Conservation (phyloP, 2,797 vertebrate genomes). For the Todus mexicanus region DNA sequence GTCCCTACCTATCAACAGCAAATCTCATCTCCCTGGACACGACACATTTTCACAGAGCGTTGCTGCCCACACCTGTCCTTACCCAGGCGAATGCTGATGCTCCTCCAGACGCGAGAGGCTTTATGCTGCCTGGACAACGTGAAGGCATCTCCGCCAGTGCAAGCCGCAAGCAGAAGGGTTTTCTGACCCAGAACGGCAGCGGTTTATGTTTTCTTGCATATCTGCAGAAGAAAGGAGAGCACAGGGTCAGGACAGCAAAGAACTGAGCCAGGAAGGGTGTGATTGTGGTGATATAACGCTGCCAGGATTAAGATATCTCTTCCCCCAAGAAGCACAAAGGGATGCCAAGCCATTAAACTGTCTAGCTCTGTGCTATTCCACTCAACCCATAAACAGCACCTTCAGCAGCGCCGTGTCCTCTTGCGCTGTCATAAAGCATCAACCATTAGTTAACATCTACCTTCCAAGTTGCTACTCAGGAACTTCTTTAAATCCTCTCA, state of each 20-base stretch:
- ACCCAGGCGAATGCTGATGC: not conserved
- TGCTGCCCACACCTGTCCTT: not conserved
- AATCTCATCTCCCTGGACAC: not conserved
- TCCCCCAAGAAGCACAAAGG: not conserved
- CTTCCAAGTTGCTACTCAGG: not conserved
- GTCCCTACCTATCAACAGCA: not conserved
- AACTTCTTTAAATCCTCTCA: not conserved
- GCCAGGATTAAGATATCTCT: not conserved
- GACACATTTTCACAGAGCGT: not conserved
- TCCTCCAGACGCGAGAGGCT: not conserved
- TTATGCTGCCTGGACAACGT: not conserved
- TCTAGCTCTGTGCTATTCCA: conserved; percentile 4
- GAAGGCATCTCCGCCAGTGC: not conserved
- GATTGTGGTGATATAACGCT: conserved; percentile 4
- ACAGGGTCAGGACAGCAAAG: not conserved
- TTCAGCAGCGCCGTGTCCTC: conserved; percentile 40
- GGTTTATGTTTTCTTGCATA: not conserved
- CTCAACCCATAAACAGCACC: conserved; percentile 41
- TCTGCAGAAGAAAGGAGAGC: not conserved
- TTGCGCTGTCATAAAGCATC: conserved; percentile 35
- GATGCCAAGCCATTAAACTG: conserved; percentile 35
- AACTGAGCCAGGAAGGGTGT: not conserved
- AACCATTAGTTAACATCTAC: not conserved
- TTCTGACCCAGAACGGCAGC: not conserved
- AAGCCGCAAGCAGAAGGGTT: not conserved